Percentiles rank a stretch among this genome's conserved stretches.
These are phyloP conservation scores for Odontamblyopus lacepedii DNA, from an alignment of 2,797 vertebrate genomes.

Conservation along the genomic window DNA sequence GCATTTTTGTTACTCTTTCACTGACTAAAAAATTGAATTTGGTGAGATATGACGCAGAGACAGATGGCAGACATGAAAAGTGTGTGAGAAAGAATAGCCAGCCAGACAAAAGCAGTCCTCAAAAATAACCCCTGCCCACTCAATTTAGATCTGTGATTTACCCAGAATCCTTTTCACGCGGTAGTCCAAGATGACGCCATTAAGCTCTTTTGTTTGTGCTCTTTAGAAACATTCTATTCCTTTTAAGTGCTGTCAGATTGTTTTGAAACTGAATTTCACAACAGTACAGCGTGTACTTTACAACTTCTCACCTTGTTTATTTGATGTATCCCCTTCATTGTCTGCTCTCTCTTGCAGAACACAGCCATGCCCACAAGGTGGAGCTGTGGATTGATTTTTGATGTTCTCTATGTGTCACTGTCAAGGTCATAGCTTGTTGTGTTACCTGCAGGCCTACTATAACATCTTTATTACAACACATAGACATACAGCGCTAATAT, in stretches of 20 bases:
- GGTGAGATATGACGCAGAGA: background rate
- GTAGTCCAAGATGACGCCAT: background rate
- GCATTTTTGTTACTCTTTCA: background rate
- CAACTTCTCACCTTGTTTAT: conserved; percentile 11
- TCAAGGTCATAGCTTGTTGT: conserved; percentile 62
- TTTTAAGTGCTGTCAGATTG: background rate
- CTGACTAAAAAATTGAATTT: background rate
- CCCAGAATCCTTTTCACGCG: background rate
- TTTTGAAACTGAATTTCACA: background rate
- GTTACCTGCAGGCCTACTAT: conserved; percentile 29
- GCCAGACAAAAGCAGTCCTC: background rate
- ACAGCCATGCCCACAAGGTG: conserved; percentile 58
- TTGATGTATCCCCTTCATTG: conserved; percentile 30
- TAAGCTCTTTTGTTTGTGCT: background rate
- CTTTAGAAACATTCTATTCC: background rate
- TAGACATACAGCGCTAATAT: background rate
- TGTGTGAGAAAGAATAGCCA: background rate
- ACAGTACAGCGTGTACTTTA: conserved; percentile 20
- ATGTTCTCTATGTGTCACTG: conserved; percentile 39
- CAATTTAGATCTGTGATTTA: background rate
- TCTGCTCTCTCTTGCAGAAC: conserved; percentile 42
- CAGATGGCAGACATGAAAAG: conserved; percentile 3
- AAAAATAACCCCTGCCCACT: background rate
- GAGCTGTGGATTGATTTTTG: conserved; percentile 63
- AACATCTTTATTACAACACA: conserved; percentile 16